Percentiles rank a stretch among this genome's conserved stretches.
These are phyloP conservation scores for Stenoptilia bipunctidactyla DNA, from an alignment of 2,888 invertebrate species.

Conservation along the genomic window DNA sequence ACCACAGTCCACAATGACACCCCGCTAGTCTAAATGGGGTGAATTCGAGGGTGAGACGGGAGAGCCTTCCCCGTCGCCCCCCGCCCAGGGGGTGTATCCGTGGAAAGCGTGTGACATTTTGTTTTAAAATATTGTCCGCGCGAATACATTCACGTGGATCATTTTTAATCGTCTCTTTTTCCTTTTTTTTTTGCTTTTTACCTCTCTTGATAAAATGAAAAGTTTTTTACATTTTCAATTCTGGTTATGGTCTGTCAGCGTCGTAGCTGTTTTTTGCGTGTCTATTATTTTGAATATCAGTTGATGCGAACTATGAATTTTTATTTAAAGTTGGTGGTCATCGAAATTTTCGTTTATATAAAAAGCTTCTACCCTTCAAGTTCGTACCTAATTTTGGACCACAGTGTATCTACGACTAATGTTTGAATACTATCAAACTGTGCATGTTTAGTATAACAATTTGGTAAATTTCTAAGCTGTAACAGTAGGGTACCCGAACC, in stretches of 20 bases:
- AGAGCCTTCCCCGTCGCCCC: slow-evolving; percentile 18
- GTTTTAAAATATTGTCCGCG: slow-evolving; percentile 71
- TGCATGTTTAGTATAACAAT: too few species aligned
- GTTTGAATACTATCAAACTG: too few species aligned
- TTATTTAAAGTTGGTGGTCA: too few species aligned
- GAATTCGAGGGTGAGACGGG: slow-evolving; percentile 18
- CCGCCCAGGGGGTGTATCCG: slow-evolving; percentile 41
- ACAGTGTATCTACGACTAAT: too few species aligned
- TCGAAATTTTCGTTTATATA: too few species aligned
- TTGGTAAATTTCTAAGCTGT: slow-evolving; percentile 17
- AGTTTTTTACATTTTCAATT: background rate
- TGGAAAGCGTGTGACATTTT: slow-evolving; percentile 71
- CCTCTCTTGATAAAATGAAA: background rate
- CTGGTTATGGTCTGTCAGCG: background rate
- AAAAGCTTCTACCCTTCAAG: too few species aligned
- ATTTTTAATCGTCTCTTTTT: slow-evolving; percentile 57
- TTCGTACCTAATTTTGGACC: too few species aligned
- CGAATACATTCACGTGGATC: slow-evolving; percentile 66
- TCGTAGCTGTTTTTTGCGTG: too few species aligned
- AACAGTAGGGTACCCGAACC: slow-evolving; percentile 44
- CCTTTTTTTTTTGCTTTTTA: slow-evolving; percentile 37
- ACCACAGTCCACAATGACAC: slow-evolving; percentile 71
- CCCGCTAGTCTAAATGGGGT: slow-evolving; percentile 37
- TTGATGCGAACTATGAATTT: too few species aligned
- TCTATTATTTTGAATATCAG: too few species aligned